phyloP scores from a whole-genome alignment of 2,888 invertebrate genomes.

The Acleris emargana region DNA sequence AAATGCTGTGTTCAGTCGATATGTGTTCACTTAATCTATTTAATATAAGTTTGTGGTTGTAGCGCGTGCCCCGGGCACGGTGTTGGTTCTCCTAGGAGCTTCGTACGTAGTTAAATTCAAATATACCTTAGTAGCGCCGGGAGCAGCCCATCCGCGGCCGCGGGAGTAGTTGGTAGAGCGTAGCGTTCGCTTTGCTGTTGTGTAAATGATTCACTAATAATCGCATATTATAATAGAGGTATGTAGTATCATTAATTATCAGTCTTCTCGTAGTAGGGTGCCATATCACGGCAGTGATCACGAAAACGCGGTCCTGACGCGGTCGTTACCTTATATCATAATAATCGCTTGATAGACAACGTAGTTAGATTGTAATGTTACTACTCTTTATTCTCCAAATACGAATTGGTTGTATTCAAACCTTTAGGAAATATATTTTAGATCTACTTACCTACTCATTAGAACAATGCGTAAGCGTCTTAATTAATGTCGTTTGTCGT shows the following conservation, averaged over 20 bases:
- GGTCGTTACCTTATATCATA: conserved; percentile 34
- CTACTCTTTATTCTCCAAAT: conserved; percentile 29
- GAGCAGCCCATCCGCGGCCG: background rate
- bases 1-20: conserved; percentile 70
- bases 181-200: conserved; percentile 25
- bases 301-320: conserved; percentile 6
- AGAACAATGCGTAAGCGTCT: conserved; percentile 29
- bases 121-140: conserved; percentile 15
- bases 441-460: conserved; percentile 34
- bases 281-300: conserved; percentile 26
- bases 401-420: conserved; percentile 31
- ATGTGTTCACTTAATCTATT: conserved; percentile 70
- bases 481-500: conserved; percentile 20
- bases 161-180: conserved; percentile 24
- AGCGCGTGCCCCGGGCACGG: conserved; percentile 39
- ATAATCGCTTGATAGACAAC: conserved; percentile 28
- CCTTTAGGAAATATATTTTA: conserved; percentile 33
- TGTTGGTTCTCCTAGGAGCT: conserved; percentile 30
- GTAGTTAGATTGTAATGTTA: conserved; percentile 29
- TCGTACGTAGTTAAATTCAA: conserved; percentile 33
- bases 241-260: conserved; percentile 16
- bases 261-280: conserved; percentile 30
- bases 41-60: conserved; percentile 48
- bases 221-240: conserved; percentile 31
- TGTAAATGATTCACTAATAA: conserved; percentile 24